Base-by-base conservation (phyloP, 2,113 vertebrate genomes). In the Gila orcuttii region DNA sequence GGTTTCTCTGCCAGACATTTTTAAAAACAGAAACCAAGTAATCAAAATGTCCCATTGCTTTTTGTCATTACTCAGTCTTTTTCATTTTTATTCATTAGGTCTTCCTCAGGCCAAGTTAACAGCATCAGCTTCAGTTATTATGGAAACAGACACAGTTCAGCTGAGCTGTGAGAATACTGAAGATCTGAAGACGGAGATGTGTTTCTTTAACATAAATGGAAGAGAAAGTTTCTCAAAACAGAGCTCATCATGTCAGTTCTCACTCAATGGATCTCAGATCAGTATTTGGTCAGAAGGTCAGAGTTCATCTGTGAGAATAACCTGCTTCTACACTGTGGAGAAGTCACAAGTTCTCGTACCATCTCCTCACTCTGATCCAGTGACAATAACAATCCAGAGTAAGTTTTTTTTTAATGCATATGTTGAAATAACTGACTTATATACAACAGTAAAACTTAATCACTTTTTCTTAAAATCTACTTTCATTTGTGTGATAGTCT, bases 301-400 rank as follows among this genome's bases (percentile, higher is more conserved):
- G 33, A 83, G 13, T 42, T 71, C 28, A 57, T n/a, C 64, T 33
- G 66, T 83, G 28, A 73, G 2, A 19, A 83, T 83, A 33, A 57
- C 64, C 45, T 83, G 81, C 17, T 83, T 36, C 47, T 83, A 83
- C 66, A 57, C 6, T 71, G 47, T 71, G 45, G 6, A 21, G 12
- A 83, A n/a, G 3, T 4, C 10, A 68, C 39, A 33, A n/a, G 25
- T 13, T 71, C 10, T 6, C 0, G 2, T 0, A 13, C 28, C 25
- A 31, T 57, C 81, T 71, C 33, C 25, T 11, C 45, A 39, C 4
- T 83, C 81, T 36, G 47, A 66, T 13, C 50, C 81, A 55, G 45
- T 83, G 31, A 33, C 28, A 86, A 31, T 45, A 15, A 11, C 28
- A 42, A 23, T 76, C 31, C 15, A 42, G 25, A 60, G 69, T 74